Evolutionary conservation across 2,797 vertebrate species (phyloP).

Genomic region (Pogonophryne albipinna): DNA sequence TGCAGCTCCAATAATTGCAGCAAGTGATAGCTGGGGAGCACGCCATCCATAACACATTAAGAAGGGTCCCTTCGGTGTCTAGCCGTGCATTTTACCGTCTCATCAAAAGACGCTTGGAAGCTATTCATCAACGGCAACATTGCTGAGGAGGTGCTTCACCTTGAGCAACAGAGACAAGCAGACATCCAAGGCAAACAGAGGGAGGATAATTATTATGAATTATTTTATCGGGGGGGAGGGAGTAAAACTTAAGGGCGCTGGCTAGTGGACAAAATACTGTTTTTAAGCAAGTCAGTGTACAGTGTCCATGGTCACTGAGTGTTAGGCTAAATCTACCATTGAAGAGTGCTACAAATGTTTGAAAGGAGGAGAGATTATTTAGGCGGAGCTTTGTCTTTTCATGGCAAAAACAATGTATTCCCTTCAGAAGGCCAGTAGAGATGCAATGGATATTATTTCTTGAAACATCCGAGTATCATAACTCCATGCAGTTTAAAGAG

Average conservation of each 20-base stretch:
- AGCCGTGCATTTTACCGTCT: slow-evolving; percentile 53
- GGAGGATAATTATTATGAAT: slow-evolving; percentile 31
- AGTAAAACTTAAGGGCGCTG: slow-evolving; percentile 5
- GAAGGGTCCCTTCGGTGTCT: slow-evolving; percentile 43
- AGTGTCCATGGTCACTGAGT: slow-evolving; percentile 20
- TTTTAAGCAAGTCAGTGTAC: slow-evolving; percentile 19
- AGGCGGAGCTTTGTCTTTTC: slow-evolving; percentile 1
- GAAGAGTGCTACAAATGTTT: slow-evolving; percentile 16
- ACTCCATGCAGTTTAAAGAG: slow-evolving; percentile 17
- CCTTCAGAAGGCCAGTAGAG: not conserved
- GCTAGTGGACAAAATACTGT: slow-evolving; percentile 27
- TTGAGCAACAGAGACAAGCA: slow-evolving; percentile 33
- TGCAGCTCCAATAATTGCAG: slow-evolving; percentile 45
- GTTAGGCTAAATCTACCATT: slow-evolving; percentile 24
- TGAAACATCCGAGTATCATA: not conserved
- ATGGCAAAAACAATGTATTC: slow-evolving; percentile 21
- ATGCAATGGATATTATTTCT: slow-evolving; percentile 2
- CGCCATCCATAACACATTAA: slow-evolving; percentile 58
- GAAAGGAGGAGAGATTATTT: slow-evolving; percentile 15
- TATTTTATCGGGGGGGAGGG: slow-evolving; percentile 32
- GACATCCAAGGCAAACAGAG: slow-evolving; percentile 33
- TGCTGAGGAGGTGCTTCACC: slow-evolving; percentile 42
- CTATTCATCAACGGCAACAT: slow-evolving; percentile 56
- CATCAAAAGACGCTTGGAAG: slow-evolving; percentile 52
- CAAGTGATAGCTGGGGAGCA: slow-evolving; percentile 32